Percentiles rank a stretch among this genome's conserved stretches.
Evolutionary conservation across 2,113 vertebrate genomes (phyloP).

Genomic region (Paradoxurus hermaphroditus): DNA sequence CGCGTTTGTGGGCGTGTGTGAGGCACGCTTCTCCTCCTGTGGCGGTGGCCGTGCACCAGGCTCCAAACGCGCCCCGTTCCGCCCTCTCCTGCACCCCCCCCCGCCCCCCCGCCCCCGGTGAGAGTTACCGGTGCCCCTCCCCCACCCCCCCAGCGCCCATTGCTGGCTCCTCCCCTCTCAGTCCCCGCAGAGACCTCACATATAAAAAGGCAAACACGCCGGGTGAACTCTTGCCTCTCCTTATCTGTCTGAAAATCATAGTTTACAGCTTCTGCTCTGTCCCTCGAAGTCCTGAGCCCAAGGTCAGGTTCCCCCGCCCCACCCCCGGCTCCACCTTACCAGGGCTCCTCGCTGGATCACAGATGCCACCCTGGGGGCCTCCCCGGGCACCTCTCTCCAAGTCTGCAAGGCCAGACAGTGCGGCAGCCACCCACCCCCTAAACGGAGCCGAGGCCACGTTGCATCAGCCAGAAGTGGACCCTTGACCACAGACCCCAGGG

Average conservation of each 20-base stretch:
- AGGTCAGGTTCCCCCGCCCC: neutral
- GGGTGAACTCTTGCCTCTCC: neutral
- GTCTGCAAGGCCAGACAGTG: neutral
- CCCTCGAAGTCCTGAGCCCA: neutral
- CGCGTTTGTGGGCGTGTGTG: neutral
- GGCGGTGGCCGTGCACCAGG: accelerated
- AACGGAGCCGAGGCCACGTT: neutral
- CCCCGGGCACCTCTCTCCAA: too few species aligned
- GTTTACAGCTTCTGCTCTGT: accelerated
- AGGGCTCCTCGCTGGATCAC: too few species aligned
- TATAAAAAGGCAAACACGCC: neutral
- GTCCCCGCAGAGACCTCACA: neutral
- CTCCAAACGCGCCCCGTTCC: accelerated
- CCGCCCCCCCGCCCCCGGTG: accelerated
- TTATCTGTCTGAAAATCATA: accelerated
- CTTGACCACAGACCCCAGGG: too few species aligned
- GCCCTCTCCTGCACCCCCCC: accelerated
- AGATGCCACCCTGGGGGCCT: accelerated
- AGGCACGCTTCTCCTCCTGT: neutral
- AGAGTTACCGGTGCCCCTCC: accelerated
- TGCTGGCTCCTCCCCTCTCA: neutral
- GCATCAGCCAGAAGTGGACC: neutral
- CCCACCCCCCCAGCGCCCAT: too few species aligned
- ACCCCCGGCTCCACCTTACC: accelerated
- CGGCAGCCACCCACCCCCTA: neutral